A percentile compares a stretch with the other conserved stretches of the same genome.
These are phyloP conservation scores for Macrotrachela quadricornifera DNA, from an alignment of 1,140 invertebrate species.

Conservation along the genomic window DNA sequence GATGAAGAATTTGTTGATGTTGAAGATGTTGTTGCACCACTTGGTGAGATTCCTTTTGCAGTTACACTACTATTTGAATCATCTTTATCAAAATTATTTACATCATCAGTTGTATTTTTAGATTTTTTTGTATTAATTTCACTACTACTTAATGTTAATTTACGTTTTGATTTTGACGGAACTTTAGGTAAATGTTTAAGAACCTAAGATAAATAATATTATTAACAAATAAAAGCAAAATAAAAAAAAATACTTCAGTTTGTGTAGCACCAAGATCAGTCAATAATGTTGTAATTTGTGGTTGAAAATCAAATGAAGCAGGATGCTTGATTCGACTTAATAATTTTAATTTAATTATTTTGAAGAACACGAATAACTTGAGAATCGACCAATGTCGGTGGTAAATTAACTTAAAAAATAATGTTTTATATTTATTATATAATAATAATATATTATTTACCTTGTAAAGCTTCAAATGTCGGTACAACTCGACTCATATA, in stretches of 20 bases:
- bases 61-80: neutral
- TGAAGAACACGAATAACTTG: conserved; percentile 78
- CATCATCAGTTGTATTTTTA: conserved; percentile 12
- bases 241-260: conserved; percentile 52
- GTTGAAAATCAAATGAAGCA: conserved; percentile 48
- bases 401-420: conserved; percentile 5
- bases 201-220: conserved; percentile 14
- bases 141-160: conserved; percentile 9
- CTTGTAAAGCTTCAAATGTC: conserved; percentile 41
- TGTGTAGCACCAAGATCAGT: conserved; percentile 70
- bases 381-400: conserved; percentile 34
- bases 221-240: too few species aligned
- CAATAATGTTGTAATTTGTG: conserved; percentile 58
- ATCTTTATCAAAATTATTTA: conserved; percentile 12
- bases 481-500: conserved; percentile 62
- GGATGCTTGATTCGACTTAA: conserved; percentile 66
- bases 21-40: neutral
- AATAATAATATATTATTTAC: conserved; percentile 17
- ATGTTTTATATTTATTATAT: neutral
- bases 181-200: conserved; percentile 33
- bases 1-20: neutral
- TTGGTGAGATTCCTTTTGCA: neutral
- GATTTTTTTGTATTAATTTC: conserved; percentile 13
- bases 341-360: conserved; percentile 71
- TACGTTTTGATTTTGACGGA: conserved; percentile 28